These are phyloP conservation scores for Psilopsiagon aurifrons DNA, from an alignment of 2,113 vertebrate genomes.

Conservation along the genomic window DNA sequence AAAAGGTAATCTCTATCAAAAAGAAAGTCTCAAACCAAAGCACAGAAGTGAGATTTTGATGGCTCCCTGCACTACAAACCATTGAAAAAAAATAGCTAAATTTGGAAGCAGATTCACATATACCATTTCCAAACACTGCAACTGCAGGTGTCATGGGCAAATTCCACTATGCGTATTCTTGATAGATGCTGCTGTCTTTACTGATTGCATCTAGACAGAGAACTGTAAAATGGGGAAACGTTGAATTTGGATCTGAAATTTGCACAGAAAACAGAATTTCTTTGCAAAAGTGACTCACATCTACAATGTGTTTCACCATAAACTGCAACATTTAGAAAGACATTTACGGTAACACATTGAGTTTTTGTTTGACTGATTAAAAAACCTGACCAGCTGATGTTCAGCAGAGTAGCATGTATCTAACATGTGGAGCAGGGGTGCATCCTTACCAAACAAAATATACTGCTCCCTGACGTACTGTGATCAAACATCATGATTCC, in stretches of 20 bases:
- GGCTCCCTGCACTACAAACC: neutral
- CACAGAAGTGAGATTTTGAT: neutral
- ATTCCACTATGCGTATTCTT: neutral
- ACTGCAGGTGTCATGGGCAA: neutral
- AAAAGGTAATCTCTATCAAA: neutral
- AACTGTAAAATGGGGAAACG: neutral
- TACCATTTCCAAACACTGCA: neutral
- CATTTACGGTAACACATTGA: constrained; percentile 25
- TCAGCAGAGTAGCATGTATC: accelerated
- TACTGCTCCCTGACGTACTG: neutral
- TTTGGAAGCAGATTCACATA: neutral
- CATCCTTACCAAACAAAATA: neutral
- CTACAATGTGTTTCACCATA: constrained; percentile 23
- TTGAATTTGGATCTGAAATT: constrained; percentile 13
- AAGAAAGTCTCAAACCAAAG: constrained; percentile 19
- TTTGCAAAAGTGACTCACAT: constrained; percentile 24
- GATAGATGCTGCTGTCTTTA: neutral
- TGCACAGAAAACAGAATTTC: constrained; percentile 11
- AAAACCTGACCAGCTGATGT: neutral
- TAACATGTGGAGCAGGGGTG: accelerated
- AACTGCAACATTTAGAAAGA: constrained; percentile 6
- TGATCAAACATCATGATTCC: neutral
- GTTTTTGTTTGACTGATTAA: neutral
- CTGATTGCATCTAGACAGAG: neutral
- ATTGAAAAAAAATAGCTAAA: neutral